Percentiles rank a stretch among this genome's conserved stretches.
Evolutionary conservation across 2,797 vertebrate genomes (phyloP).

Genomic region (Acipenser ruthenus): DNA sequence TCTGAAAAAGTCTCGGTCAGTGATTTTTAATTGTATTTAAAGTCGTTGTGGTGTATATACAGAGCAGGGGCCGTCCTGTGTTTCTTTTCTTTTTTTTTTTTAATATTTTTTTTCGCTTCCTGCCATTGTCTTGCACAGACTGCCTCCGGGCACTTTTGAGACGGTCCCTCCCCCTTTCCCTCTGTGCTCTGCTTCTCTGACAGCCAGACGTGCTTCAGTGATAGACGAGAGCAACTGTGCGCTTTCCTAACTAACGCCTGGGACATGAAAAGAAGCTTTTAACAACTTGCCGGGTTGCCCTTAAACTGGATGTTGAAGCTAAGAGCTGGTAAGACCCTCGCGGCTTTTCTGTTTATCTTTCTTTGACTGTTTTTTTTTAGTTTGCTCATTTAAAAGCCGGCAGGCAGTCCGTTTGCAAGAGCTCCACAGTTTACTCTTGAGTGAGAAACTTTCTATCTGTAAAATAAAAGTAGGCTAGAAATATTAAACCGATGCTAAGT

Average conservation of each 20-base stretch:
- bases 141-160: constrained; percentile 44
- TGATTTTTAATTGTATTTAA: not conserved
- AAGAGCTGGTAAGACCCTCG: constrained; percentile 46
- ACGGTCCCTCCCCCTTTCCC: constrained; percentile 44
- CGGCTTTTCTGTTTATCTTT: too few species aligned
- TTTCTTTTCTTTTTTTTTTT: too few species aligned
- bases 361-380: too few species aligned
- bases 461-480: too few species aligned
- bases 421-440: too few species aligned
- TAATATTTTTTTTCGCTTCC: constrained; percentile 20
- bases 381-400: too few species aligned
- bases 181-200: constrained; percentile 32
- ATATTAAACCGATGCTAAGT: too few species aligned
- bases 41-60: not conserved
- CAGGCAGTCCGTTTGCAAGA: too few species aligned
- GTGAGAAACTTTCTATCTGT: too few species aligned
- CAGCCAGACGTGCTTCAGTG: constrained; percentile 29
- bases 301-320: constrained; percentile 40
- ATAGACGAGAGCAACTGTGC: constrained; percentile 35
- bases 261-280: constrained; percentile 9
- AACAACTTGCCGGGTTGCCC: too few species aligned
- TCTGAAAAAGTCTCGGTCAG: too few species aligned
- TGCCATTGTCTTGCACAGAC: constrained; percentile 58
- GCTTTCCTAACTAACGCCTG: constrained; percentile 41
- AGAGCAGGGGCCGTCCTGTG: not conserved